Base-by-base conservation (phyloP, 2,888 invertebrate species). In the Ametastegia equiseti region DNA sequence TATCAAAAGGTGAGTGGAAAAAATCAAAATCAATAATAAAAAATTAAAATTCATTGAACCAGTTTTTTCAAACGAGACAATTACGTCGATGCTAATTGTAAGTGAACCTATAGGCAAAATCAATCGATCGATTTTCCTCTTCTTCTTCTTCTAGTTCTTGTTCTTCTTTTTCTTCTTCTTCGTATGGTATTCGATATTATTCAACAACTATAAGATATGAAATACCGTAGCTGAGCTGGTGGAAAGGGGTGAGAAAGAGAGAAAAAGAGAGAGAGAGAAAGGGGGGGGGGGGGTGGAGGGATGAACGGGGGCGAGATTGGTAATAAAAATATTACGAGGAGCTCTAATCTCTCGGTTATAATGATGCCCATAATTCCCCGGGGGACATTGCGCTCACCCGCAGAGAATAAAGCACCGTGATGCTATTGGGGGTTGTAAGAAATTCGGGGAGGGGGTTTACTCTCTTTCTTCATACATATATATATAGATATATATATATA, bases 241-340 rank as follows among this genome's bases (percentile, higher is more conserved):
- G 11, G 1, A 5, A 23, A 27, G 9, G 27, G 7, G 1, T 15
- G 15, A 23, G 69, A 39, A 69, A 15, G 13, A 3, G 15, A 23
- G 36, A 36, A n/a, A 30, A 33, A 30, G 30, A 45, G 30, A 23
- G 13, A 47, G 33, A 30, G 1, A 30, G n/a, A 50, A n/a, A 33
- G 19, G 50, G 33, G n/a, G 9, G 11, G 77, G 39, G 33, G 39
- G 19, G n/a, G n/a, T n/a, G n/a, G 33, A n/a, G 19, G 19, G 50
- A 23, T 7, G 9, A 7, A 60, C 33, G 33, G 39, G 19, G 39
- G 15, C 1, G 78, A 78, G 39, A 82, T 54, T 45, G 45, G 83
- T 84, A 84, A 89, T 89, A 89, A 89, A 89, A 89, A 89, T 89
- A 89, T 89, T 89, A 89, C 88, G 88, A 89, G 87, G 85, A 85